A percentile compares a stretch with the other conserved stretches of the same genome.
Conservation (phyloP, 2,113 vertebrate genomes). For the Okapia johnstoni region DNA sequence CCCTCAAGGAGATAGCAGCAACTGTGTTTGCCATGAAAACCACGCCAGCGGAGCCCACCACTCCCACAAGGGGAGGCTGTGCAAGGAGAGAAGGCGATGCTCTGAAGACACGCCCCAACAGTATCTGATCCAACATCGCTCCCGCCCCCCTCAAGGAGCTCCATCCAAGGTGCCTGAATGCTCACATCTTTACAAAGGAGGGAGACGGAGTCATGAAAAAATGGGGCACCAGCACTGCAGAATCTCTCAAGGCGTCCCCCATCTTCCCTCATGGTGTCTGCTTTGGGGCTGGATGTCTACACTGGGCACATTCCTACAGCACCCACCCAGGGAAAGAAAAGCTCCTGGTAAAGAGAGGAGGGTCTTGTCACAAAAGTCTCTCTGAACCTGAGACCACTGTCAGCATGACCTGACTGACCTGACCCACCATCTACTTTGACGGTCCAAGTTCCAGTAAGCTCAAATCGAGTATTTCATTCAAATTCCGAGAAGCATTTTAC, state of each 20-base stretch:
- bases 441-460: slow-evolving; percentile 75
- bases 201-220: slow-evolving; percentile 96
- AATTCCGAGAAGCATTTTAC: slow-evolving; percentile 78
- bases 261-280: slow-evolving; percentile 71
- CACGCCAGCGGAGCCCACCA: slow-evolving; percentile 87
- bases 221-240: slow-evolving; percentile 72
- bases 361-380: slow-evolving; percentile 82
- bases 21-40: slow-evolving; percentile 95
- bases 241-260: slow-evolving; percentile 85
- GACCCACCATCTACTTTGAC: slow-evolving; percentile 73
- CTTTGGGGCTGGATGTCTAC: slow-evolving; percentile 82
- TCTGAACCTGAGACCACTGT: slow-evolving; percentile 81
- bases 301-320: slow-evolving; percentile 94
- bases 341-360: slow-evolving; percentile 77
- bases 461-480: slow-evolving; percentile 81
- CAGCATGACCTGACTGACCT: slow-evolving; percentile 81
- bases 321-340: slow-evolving; percentile 85
- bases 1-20: slow-evolving; percentile 90
- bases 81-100: slow-evolving; percentile 89
- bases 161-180: slow-evolving; percentile 91
- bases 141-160: slow-evolving; percentile 90
- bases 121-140: slow-evolving; percentile 95
- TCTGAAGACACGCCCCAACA: slow-evolving; percentile 89
- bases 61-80: slow-evolving; percentile 84
- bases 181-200: slow-evolving; percentile 92